Conservation (phyloP, 2,113 vertebrate species). For the Gadus chalcogrammus region DNA sequence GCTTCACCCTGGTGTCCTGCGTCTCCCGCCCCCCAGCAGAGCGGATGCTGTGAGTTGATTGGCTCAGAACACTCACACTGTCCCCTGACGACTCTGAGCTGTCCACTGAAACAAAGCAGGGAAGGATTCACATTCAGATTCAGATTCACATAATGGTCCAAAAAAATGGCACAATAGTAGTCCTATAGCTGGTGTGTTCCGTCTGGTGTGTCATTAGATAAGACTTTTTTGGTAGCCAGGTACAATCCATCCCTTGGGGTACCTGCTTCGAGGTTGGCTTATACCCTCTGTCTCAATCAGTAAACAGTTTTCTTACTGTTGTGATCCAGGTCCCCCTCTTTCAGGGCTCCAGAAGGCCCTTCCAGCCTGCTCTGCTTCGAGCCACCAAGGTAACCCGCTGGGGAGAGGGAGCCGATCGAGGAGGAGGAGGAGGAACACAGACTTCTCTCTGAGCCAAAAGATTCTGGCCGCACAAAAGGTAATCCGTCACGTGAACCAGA, state of each 20-base stretch:
- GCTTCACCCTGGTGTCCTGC: slow-evolving; percentile 38
- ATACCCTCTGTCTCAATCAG: no score
- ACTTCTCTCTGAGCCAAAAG: slow-evolving; percentile 66
- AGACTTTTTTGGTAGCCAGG: no score
- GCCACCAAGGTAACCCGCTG: slow-evolving; percentile 50
- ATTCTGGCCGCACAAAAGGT: slow-evolving; percentile 56
- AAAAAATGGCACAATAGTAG: no score
- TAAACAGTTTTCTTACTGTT: slow-evolving; percentile 35
- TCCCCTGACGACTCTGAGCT: slow-evolving; percentile 75
- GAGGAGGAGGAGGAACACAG: slow-evolving; percentile 73
- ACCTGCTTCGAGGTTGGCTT: no score
- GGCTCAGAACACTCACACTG: slow-evolving; percentile 73
- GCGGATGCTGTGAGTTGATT: slow-evolving; percentile 65
- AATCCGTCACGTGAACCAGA: slow-evolving; percentile 27
- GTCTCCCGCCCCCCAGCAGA: slow-evolving; percentile 33
- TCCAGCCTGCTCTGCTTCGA: slow-evolving; percentile 32
- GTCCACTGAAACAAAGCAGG: slow-evolving; percentile 61
- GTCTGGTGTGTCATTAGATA: no score
- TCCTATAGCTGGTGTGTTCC: no score
- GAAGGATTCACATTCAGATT: no score
- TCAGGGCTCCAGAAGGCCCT: slow-evolving; percentile 52
- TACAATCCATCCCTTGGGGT: no score
- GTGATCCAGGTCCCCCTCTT: slow-evolving; percentile 71
- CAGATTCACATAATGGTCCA: no score
- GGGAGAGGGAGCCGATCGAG: slow-evolving; percentile 65